Conservation (phyloP, 2,797 vertebrate genomes). For the Peromyscus eremicus region DNA sequence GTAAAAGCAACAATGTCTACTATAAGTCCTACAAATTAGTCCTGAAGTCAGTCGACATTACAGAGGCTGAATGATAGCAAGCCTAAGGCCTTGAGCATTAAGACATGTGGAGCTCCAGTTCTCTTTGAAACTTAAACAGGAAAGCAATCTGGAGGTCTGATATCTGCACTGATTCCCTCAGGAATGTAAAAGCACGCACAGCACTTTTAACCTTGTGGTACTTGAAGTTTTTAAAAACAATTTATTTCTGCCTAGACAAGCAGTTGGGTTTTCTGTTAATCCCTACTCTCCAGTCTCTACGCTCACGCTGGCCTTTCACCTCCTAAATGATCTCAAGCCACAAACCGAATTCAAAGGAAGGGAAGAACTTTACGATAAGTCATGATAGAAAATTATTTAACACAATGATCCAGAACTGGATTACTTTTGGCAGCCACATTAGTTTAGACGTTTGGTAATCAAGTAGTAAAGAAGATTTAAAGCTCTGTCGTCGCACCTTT, state of each 20-base stretch:
- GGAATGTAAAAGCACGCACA: slow-evolving; percentile 72
- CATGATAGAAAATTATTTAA: not conserved
- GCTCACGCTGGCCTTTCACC: slow-evolving; percentile 8
- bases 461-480: slow-evolving; percentile 41
- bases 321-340: slow-evolving; percentile 27
- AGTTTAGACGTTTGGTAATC: not conserved
- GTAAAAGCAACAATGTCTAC: slow-evolving; percentile 35
- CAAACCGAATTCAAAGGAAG: not conserved
- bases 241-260: slow-evolving; percentile 75
- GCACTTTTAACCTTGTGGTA: slow-evolving; percentile 63
- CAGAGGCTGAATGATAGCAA: not conserved
- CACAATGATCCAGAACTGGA: not conserved
- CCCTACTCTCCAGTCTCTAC: slow-evolving; percentile 21
- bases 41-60: slow-evolving; percentile 24
- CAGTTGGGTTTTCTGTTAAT: slow-evolving; percentile 64
- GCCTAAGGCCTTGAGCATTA: slow-evolving; percentile 2
- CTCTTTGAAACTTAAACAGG: slow-evolving; percentile 71
- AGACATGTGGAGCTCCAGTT: slow-evolving; percentile 10
- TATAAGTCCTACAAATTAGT: slow-evolving; percentile 25
- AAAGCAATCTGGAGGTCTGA: slow-evolving; percentile 39
- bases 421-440: not conserved
- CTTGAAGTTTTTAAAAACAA: slow-evolving; percentile 62
- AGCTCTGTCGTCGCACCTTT: slow-evolving; percentile 30
- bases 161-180: slow-evolving; percentile 74
- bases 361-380: not conserved